Conservation (phyloP, 2,888 invertebrate species). For the Stictocephala bisonia region DNA sequence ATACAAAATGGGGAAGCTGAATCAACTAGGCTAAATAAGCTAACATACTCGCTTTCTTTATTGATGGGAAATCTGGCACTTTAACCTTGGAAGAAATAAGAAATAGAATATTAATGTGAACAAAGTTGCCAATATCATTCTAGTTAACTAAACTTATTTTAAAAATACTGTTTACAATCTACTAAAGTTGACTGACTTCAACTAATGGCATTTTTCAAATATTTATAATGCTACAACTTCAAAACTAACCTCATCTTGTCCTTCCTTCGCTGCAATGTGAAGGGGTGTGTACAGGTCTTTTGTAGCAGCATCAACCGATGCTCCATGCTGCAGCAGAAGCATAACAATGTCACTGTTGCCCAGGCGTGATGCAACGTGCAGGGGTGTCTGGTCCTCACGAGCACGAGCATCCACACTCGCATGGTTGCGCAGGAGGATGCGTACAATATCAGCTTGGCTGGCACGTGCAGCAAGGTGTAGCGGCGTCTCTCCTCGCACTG, state of each 20-base stretch:
- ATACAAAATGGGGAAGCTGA: no score
- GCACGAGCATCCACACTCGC: conserved; percentile 83
- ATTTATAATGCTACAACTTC: neutral
- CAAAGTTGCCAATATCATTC: no score
- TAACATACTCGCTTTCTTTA: no score
- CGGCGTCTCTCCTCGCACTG: conserved; percentile 96
- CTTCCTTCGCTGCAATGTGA: conserved; percentile 98
- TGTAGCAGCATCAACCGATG: conserved; percentile 87
- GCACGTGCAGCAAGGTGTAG: conserved; percentile 96
- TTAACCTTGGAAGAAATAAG: no score
- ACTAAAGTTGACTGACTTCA: no score
- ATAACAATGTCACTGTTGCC: conserved; percentile 98
- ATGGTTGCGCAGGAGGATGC: conserved; percentile 93
- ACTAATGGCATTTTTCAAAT: no score
- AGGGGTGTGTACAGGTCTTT: conserved; percentile 96
- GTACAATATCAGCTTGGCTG: conserved; percentile 97
- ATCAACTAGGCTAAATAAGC: no score
- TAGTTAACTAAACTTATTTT: no score
- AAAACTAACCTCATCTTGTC: conserved; percentile 81
- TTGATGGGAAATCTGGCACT: no score
- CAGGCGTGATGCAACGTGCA: conserved; percentile 95
- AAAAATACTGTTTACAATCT: no score
- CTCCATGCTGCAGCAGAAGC: conserved; percentile 93
- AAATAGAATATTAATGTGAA: no score
- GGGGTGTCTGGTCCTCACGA: conserved; percentile 83